A percentile compares a stretch with the other conserved stretches of the same genome.
Evolutionary conservation across 2,113 vertebrate species (phyloP).

Genomic region (Phylloscopus whistleri): DNA sequence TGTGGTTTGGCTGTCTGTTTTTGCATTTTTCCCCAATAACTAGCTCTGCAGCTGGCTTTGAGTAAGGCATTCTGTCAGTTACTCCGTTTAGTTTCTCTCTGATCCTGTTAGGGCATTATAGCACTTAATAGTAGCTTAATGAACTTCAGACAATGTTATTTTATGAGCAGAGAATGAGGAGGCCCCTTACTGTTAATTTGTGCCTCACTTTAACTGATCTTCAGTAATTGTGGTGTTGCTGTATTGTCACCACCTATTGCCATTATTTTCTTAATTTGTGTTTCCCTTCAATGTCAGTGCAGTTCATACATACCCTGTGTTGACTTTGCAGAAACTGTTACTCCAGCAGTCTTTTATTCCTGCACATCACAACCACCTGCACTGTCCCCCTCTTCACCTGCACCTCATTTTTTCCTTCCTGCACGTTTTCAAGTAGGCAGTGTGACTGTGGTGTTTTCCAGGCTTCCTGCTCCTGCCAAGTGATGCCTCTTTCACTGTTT

Average conservation of each 20-base stretch:
- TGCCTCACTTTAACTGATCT: neutral
- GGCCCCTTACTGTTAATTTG: neutral
- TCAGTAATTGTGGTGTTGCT: neutral
- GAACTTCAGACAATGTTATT: slow-evolving; percentile 21
- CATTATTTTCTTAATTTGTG: neutral
- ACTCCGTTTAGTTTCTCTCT: slow-evolving; percentile 30
- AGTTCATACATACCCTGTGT: neutral
- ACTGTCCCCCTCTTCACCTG: neutral
- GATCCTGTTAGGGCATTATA: slow-evolving; percentile 10
- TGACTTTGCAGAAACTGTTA: neutral
- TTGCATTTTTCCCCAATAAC: neutral
- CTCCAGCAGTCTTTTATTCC: neutral
- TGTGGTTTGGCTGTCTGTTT: slow-evolving; percentile 26
- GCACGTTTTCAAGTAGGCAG: neutral
- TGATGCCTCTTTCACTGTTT: neutral
- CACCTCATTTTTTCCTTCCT: neutral
- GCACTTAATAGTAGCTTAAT: slow-evolving; percentile 35
- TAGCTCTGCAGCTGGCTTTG: neutral
- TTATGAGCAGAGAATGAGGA: neutral
- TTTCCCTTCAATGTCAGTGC: neutral
- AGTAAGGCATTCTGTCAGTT: neutral
- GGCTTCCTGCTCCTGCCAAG: neutral
- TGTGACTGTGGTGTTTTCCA: neutral
- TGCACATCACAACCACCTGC: neutral
- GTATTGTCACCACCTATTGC: neutral